These are phyloP conservation scores for Sepiola atlantica DNA, from an alignment of 2,888 invertebrate species.

Conservation along the genomic window DNA sequence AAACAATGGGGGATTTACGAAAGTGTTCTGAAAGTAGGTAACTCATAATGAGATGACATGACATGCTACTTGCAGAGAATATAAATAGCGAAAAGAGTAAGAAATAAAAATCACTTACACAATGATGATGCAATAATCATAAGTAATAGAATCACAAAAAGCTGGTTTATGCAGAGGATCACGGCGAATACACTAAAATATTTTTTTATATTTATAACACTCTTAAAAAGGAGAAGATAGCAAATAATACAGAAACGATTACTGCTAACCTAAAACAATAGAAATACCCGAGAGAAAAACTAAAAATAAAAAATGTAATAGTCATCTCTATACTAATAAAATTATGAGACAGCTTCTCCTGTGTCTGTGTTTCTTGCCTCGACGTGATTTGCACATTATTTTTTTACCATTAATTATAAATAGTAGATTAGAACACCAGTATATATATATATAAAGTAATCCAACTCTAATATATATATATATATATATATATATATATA, in stretches of 20 bases:
- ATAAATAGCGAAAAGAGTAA: neutral
- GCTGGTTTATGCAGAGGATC: neutral
- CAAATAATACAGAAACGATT: neutral
- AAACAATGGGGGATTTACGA: neutral
- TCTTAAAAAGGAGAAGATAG: neutral
- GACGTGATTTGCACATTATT: too few relatives aligned
- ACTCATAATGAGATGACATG: neutral
- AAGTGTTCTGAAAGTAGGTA: neutral
- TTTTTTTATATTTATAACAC: neutral
- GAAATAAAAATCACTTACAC: constrained; percentile 14
- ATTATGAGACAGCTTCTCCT: too few relatives aligned
- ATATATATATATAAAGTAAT: too few relatives aligned
- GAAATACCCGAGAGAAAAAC: too few relatives aligned
- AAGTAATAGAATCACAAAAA: neutral
- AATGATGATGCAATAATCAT: neutral
- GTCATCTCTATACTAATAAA: too few relatives aligned
- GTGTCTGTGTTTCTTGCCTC: too few relatives aligned
- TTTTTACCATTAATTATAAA: too few relatives aligned
- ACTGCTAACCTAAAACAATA: neutral
- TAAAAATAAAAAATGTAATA: neutral
- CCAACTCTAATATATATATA: too few relatives aligned
- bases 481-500: too few relatives aligned
- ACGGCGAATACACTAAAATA: neutral
- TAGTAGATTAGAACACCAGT: too few relatives aligned
- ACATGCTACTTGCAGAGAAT: neutral